Evolutionary conservation across 2,797 vertebrate genomes (phyloP).

Genomic region (Telmatherina bonti): DNA sequence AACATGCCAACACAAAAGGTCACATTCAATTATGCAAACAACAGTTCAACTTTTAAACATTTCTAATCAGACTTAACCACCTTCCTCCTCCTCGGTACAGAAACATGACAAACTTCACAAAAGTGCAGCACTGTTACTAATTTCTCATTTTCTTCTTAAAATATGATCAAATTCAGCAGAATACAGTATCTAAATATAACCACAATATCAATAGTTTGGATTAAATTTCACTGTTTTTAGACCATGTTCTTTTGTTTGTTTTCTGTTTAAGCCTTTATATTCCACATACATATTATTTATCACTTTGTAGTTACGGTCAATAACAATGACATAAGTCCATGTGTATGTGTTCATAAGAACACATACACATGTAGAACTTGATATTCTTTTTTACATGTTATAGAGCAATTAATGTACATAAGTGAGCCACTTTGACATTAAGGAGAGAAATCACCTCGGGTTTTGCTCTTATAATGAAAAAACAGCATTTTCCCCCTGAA

Average conservation of each 20-base stretch:
- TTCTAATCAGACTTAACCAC: background rate
- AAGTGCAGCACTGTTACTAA: background rate
- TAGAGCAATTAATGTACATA: background rate
- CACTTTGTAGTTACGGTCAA: too few species aligned
- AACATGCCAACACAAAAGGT: conserved; percentile 15
- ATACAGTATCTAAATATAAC: background rate
- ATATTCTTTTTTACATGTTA: background rate
- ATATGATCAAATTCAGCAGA: background rate
- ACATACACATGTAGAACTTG: too few species aligned
- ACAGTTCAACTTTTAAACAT: conserved; percentile 4
- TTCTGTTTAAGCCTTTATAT: background rate
- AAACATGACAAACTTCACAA: background rate
- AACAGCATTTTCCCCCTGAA: conserved; percentile 7
- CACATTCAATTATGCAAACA: conserved; percentile 14
- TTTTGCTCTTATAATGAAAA: conserved; percentile 5
- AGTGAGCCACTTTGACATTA: conserved; percentile 30
- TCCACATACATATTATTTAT: background rate
- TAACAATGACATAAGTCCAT: too few species aligned
- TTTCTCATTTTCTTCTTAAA: background rate
- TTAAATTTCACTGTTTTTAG: background rate
- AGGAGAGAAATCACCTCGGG: background rate
- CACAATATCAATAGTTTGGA: background rate
- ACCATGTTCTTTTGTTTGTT: too few species aligned
- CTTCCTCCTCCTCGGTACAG: background rate
- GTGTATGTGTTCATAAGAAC: too few species aligned